Evolutionary conservation across 2,113 vertebrate genomes (phyloP), one percentile per base, ranked within the genome.

Genomic region (Notarius quadriscutis): DNA sequence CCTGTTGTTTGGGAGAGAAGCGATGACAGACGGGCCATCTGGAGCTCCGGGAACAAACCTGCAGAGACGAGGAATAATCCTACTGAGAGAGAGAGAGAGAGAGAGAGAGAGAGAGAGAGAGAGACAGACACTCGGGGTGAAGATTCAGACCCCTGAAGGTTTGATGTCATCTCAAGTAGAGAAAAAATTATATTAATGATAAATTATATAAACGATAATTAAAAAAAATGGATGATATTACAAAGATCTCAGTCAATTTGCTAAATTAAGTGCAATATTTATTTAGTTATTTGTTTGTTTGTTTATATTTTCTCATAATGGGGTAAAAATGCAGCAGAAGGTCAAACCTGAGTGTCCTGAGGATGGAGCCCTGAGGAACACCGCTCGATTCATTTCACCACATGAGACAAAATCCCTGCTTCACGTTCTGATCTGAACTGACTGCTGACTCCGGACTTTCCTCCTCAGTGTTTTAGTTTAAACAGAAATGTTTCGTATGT

Each of bases 11-110:
- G 62, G 79, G 57, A 81, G 57, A 62, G 12, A 10, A 1, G 20
- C 30, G 18, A 81, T 81, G 79, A 81, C 79, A 60, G 79, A 81
- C 79, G 58, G 79, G 57, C 57, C 78, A 81, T 81, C 55, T 81
- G 78, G 78, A 81, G 78, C 55, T 60, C 55, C 9, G 30, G 55
- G 78, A 81, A 60, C 78, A 60, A 58, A 81, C 78, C 78, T 34
- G 55, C 78, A 41, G 78, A 60, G 78, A 60, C 17, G 1, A 60
- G 55, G 57, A 60, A 60, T 81, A 60, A 81, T 81, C 55, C 55
- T 60, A 60, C 27, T 20, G 27, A 34, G 27, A 9, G 53, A 57
- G 14, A 55, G 6, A 27, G 25, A 18, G n/a, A 27, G 51, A 57
- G 77, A 57, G n/a, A 57, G 25, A 27, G 51, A n/a, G 9, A 77